Conservation (phyloP, 2,888 invertebrate genomes). For the Drosophila cyrtoloma region DNA sequence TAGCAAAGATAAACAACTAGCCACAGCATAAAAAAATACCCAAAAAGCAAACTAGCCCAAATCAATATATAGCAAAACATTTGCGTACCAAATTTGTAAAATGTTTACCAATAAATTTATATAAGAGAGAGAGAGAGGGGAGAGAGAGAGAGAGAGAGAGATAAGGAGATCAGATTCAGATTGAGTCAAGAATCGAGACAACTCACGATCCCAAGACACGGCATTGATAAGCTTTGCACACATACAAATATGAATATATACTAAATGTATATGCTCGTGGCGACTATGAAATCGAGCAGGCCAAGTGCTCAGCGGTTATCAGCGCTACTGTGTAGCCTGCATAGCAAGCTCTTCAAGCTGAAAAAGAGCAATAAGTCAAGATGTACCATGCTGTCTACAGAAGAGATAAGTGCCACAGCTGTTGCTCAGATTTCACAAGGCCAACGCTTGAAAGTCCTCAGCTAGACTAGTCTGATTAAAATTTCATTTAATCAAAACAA, state of each 20-base stretch:
- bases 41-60: slow-evolving; percentile 9
- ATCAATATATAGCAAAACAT: slow-evolving; percentile 2
- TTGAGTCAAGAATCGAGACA: slow-evolving; percentile 14
- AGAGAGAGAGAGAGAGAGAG: neutral
- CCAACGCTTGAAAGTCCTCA: neutral
- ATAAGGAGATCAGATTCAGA: slow-evolving; percentile 3
- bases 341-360: slow-evolving; percentile 28
- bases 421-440: slow-evolving; percentile 12
- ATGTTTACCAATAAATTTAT: neutral
- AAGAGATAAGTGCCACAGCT: slow-evolving; percentile 25
- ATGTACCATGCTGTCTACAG: slow-evolving; percentile 12
- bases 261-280: neutral
- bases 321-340: slow-evolving; percentile 31
- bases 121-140: neutral
- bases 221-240: slow-evolving; percentile 35
- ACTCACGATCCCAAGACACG: slow-evolving; percentile 4
- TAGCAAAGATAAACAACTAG: slow-evolving; percentile 4
- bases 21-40: neutral
- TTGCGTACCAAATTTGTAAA: slow-evolving; percentile 7
- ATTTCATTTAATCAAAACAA: rapidly evolving
- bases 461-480: neutral
- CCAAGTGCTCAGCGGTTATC: slow-evolving; percentile 39
- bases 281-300: slow-evolving; percentile 21
- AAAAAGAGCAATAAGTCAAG: slow-evolving; percentile 19
- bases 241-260: neutral